Evolutionary conservation across 1,140 invertebrate species (phyloP).

Genomic region (Drosophila kohkoa): DNA sequence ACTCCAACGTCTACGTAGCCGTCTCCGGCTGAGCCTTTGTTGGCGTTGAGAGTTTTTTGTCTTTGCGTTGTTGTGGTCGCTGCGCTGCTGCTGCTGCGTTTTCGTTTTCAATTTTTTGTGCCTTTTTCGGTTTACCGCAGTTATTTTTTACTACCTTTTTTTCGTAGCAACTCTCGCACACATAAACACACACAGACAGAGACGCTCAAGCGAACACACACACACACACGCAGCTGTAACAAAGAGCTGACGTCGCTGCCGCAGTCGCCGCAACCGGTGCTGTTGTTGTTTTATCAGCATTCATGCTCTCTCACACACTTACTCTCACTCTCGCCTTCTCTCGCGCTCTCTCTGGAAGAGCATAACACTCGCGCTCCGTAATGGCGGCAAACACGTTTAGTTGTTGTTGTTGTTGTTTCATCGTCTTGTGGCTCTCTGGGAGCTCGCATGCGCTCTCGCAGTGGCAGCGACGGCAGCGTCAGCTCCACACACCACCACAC

Average conservation of each 20-base stretch:
- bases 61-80: slow-evolving; percentile 71
- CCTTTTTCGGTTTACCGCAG: slow-evolving; percentile 82
- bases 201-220: slow-evolving; percentile 24
- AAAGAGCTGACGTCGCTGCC: slow-evolving; percentile 48
- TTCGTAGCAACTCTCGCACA: slow-evolving; percentile 67
- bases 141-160: slow-evolving; percentile 83
- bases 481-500: slow-evolving; percentile 56
- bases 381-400: slow-evolving; percentile 80
- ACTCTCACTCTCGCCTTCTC: slow-evolving; percentile 9
- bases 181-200: slow-evolving; percentile 29
- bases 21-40: slow-evolving; percentile 49
- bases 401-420: slow-evolving; percentile 63
- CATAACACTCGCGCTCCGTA: slow-evolving; percentile 37
- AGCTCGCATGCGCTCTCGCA: slow-evolving; percentile 77
- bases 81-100: slow-evolving; percentile 64
- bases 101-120: slow-evolving; percentile 71
- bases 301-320: slow-evolving; percentile 12
- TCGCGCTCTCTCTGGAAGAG: slow-evolving; percentile 9
- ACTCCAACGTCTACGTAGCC: not conserved
- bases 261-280: slow-evolving; percentile 45
- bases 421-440: slow-evolving; percentile 62
- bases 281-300: slow-evolving; percentile 47
- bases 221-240: slow-evolving; percentile 30
- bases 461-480: slow-evolving; percentile 17
- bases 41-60: slow-evolving; percentile 54